Conservation (phyloP, 2,888 invertebrate species). For the Phyllotreta cruciferae region DNA sequence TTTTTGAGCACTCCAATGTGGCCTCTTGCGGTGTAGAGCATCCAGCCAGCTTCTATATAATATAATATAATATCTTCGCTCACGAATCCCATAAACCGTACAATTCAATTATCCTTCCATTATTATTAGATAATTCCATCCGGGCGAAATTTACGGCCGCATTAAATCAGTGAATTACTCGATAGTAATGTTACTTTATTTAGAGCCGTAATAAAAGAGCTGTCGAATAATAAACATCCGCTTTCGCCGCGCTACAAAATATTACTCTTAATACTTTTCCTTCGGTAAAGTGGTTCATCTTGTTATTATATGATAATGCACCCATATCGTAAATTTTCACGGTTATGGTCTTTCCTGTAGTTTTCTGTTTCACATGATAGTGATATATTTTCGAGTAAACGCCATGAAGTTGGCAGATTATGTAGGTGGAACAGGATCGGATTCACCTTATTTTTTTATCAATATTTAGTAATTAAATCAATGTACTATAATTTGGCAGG, state of each 20-base stretch:
- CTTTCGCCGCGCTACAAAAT: constrained; percentile 4
- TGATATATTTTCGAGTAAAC: constrained; percentile 40
- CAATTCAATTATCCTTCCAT: too few relatives aligned
- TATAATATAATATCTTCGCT: too few relatives aligned
- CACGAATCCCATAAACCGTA: too few relatives aligned
- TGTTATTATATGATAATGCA: constrained; percentile 37
- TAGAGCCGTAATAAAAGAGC: not conserved
- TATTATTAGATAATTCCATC: too few relatives aligned
- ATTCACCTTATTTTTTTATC: not conserved
- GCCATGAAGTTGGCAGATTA: constrained; percentile 35
- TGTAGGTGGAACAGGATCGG: constrained; percentile 23
- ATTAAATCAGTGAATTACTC: too few relatives aligned
- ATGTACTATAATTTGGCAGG: too few relatives aligned
- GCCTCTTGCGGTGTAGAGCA: too few relatives aligned
- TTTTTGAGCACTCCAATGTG: too few relatives aligned
- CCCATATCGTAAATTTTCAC: constrained; percentile 36
- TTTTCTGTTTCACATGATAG: constrained; percentile 34
- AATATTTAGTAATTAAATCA: not conserved
- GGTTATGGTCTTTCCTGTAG: constrained; percentile 36
- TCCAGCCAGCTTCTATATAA: too few relatives aligned
- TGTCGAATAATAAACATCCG: constrained; percentile 7
- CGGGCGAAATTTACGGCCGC: too few relatives aligned
- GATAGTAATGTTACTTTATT: too few relatives aligned
- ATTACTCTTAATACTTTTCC: constrained; percentile 2
- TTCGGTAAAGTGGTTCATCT: constrained; percentile 26